Evolutionary conservation across 2,113 vertebrate genomes (phyloP), one percentile per base, ranked within the genome.

Genomic region (Pituophis catenifer): DNA sequence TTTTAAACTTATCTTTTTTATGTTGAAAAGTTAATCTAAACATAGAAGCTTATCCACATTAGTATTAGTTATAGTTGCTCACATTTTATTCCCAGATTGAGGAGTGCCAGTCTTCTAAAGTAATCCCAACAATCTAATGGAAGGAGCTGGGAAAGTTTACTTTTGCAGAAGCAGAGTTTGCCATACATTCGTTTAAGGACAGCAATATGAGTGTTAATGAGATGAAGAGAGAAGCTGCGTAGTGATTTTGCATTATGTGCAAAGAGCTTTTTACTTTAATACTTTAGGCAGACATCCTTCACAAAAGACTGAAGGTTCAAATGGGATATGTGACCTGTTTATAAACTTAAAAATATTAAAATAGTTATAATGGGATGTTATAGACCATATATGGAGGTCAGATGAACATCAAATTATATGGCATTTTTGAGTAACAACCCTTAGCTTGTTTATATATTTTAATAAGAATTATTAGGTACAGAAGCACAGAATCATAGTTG

Each of bases 231-330:
- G 86, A 90, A 93, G 96, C 92, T 93, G 96, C 93, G 95, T 94
- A 91, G 91, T 29, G 91, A 50, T 87, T 94, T 95, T 96, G 94
- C 92, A 62, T 90, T 90, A 94, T 95, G 95, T 94, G 96, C 96
- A 96, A 96, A 95, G 52, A 90, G 97, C 96, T 95, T 95, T 96
- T 94, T 95, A 95, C 95, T 17, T 95, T 94, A 96, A 86, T 95
- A 95, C 95, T 17, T 95, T 94, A 96, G 87, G 88, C 90, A 95
- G 94, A 92, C 92, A 96, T 96, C 95, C 96, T 97, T 96, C 96
- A 93, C 0, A 95, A 96, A 96, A 96, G 96, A 95, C 93, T 91
- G 95, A 96, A 96, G 93, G 92, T 91, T 62, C 94, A 94, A 95
- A 94, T 23, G 89, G 92, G 93, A 95, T 89, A 6, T 48, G 91